A percentile compares a stretch with the other conserved stretches of the same genome.
Evolutionary conservation across 2,888 invertebrate genomes (phyloP).

Genomic region (Xanthorhoe spadicearia): DNA sequence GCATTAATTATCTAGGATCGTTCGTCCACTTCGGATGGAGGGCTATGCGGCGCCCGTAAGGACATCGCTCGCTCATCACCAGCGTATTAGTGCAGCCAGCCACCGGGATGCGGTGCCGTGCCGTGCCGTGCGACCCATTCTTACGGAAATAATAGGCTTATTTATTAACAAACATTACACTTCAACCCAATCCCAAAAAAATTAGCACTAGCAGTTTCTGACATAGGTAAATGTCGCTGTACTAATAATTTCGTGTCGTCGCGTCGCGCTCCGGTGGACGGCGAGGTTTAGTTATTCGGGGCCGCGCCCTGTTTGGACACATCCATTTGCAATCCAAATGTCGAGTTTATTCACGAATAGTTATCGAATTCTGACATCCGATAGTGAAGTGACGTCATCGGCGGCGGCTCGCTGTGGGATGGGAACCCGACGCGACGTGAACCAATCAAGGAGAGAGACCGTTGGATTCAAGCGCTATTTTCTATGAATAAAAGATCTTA

Average conservation of each 20-base stretch:
- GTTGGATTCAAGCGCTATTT: constrained; percentile 6
- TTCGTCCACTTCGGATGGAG: constrained; percentile 10
- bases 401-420: neutral
- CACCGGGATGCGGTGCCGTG: too few species aligned
- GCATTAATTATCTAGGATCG: constrained; percentile 9
- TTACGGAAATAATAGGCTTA: too few species aligned
- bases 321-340: constrained; percentile 10
- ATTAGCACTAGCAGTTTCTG: neutral
- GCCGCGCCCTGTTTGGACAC: constrained; percentile 5
- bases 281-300: neutral
- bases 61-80: constrained; percentile 10
- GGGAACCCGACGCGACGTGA: constrained; percentile 1
- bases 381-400: neutral
- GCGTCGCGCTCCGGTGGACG: neutral
- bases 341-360: constrained; percentile 7
- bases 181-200: too few species aligned
- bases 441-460: constrained; percentile 9
- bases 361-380: constrained; percentile 6
- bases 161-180: too few species aligned
- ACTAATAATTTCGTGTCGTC: neutral
- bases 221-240: neutral
- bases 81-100: neutral
- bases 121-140: too few species aligned
- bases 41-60: constrained; percentile 5
- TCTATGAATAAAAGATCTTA: constrained; percentile 14